Conservation (phyloP, 2,113 vertebrate genomes). For the Catharus fuscescens region DNA sequence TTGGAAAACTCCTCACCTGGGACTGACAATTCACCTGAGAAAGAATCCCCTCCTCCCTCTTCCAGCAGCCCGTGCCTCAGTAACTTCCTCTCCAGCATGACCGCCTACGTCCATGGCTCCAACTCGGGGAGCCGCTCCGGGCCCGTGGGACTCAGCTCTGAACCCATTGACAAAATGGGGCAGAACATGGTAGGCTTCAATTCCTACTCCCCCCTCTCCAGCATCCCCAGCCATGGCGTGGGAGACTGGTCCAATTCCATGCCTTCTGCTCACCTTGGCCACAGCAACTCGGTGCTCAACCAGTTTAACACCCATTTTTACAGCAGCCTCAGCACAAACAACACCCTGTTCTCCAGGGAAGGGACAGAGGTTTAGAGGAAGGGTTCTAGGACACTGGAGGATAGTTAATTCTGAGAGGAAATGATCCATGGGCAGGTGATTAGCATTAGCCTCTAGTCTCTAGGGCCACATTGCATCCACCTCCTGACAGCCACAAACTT, state of each 20-base stretch:
- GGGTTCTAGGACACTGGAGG: not conserved
- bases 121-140: slow-evolving; percentile 51
- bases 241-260: slow-evolving; percentile 82
- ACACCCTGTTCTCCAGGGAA: slow-evolving; percentile 85
- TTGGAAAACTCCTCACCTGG: slow-evolving; percentile 74
- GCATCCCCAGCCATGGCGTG: slow-evolving; percentile 74
- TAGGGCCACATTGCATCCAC: not conserved
- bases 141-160: slow-evolving; percentile 81
- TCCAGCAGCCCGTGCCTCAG: slow-evolving; percentile 83
- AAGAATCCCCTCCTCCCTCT: slow-evolving; percentile 78
- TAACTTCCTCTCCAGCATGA: slow-evolving; percentile 90
- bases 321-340: slow-evolving; percentile 79
- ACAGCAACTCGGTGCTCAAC: slow-evolving; percentile 85
- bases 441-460: not conserved
- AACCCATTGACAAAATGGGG: slow-evolving; percentile 80
- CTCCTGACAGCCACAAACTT: not conserved
- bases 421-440: not conserved
- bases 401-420: not conserved
- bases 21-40: slow-evolving; percentile 74
- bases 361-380: slow-evolving; percentile 87
- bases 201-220: slow-evolving; percentile 83
- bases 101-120: slow-evolving; percentile 52
- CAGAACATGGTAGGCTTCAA: slow-evolving; percentile 82
- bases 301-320: slow-evolving; percentile 92
- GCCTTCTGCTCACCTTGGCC: slow-evolving; percentile 80